Percentiles rank a stretch among this genome's conserved stretches.
These are phyloP conservation scores for Elmis aenea DNA, from an alignment of 2,888 invertebrate genomes.

Conservation along the genomic window DNA sequence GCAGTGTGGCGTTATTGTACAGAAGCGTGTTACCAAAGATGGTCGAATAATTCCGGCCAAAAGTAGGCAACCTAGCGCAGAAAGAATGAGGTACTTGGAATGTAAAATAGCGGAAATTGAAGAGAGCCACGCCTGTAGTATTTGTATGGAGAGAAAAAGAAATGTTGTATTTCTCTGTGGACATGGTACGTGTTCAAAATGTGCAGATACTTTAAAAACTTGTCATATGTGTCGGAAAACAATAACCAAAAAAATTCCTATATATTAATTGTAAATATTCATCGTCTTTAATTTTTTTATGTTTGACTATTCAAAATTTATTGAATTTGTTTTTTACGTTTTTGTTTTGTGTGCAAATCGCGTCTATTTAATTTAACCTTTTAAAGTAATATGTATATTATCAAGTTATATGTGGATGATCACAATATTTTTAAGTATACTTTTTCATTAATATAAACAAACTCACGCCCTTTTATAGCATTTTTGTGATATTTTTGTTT, in stretches of 20 bases:
- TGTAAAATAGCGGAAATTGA: constrained; percentile 81
- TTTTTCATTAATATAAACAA: no score
- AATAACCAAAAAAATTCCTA: constrained; percentile 66
- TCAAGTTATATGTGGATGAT: no score
- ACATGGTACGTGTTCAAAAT: constrained; percentile 77
- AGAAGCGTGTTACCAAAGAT: constrained; percentile 52
- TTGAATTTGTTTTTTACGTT: no score
- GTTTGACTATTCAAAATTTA: constrained; percentile 5
- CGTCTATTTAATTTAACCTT: no score
- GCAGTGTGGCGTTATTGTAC: constrained; percentile 59
- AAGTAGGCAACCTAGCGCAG: constrained; percentile 59
- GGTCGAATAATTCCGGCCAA: constrained; percentile 48
- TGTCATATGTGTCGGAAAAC: constrained; percentile 84
- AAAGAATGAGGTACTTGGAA: constrained; percentile 64
- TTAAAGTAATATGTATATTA: no score
- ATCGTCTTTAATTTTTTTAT: constrained; percentile 1
- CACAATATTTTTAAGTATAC: no score
- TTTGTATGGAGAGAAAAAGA: constrained; percentile 79
- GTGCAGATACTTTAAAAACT: constrained; percentile 72
- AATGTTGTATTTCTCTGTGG: constrained; percentile 87
- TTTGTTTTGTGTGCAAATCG: no score
- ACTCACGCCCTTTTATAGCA: no score
- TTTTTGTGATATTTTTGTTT: no score
- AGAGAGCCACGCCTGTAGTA: constrained; percentile 78
- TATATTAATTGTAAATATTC: constrained; percentile 35